phyloP scores from a whole-genome alignment of 2,113 vertebrate genomes.

The Pao palembangensis region DNA sequence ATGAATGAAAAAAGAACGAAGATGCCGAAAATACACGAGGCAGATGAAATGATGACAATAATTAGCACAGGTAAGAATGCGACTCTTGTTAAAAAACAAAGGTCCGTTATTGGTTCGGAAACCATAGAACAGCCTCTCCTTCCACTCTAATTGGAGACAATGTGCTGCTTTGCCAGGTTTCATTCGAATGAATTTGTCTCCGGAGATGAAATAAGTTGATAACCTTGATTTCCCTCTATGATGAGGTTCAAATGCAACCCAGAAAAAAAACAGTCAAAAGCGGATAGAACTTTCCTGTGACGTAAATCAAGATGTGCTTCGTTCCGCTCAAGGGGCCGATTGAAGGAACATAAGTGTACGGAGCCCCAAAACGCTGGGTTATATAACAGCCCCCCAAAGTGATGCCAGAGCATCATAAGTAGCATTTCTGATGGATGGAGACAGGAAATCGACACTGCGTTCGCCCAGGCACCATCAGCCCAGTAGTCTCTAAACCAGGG shows the following conservation, averaged over 20 bases:
- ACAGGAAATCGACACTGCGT: too few relatives aligned
- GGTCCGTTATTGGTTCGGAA: slow-evolving; percentile 14
- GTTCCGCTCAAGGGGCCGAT: background rate
- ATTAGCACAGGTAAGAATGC: slow-evolving; percentile 12
- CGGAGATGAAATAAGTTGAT: slow-evolving; percentile 26
- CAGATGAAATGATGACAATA: background rate
- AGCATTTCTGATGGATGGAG: too few relatives aligned
- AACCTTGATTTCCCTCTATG: slow-evolving; percentile 19
- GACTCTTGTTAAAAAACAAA: slow-evolving; percentile 5
- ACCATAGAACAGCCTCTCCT: background rate
- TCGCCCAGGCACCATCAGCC: too few relatives aligned
- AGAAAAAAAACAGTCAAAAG: background rate
- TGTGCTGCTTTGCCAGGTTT: slow-evolving; percentile 5
- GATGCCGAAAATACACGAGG: slow-evolving; percentile 16
- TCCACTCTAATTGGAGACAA: background rate
- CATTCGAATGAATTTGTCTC: background rate
- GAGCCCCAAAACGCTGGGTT: too few relatives aligned
- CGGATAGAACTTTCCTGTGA: background rate
- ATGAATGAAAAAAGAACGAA: slow-evolving; percentile 14
- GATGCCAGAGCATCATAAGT: too few relatives aligned
- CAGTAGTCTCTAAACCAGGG: too few relatives aligned
- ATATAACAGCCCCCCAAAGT: too few relatives aligned
- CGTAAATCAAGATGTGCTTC: background rate
- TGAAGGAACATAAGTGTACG: background rate
- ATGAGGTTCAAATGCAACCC: slow-evolving; percentile 21